Conservation (phyloP, 1,140 invertebrate genomes). For the Potamilus streckersoni region DNA sequence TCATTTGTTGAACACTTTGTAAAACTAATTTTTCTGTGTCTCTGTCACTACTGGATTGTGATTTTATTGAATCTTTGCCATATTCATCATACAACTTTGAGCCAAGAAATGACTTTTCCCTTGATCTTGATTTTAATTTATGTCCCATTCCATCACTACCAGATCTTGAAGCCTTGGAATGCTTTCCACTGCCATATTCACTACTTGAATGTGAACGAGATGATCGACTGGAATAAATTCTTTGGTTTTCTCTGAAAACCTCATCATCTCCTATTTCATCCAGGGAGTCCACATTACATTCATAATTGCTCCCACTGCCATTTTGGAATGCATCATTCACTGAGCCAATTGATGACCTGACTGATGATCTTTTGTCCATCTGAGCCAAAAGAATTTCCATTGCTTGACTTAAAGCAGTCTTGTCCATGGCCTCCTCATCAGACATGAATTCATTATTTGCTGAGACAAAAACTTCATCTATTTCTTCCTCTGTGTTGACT, state of each 20-base stretch:
- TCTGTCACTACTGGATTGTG: slow-evolving; percentile 27
- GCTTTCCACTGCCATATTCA: not conserved
- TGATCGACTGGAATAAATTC: no score
- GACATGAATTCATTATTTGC: slow-evolving; percentile 59
- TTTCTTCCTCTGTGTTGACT: slow-evolving; percentile 28
- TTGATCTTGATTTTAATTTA: slow-evolving; percentile 19
- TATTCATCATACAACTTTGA: not conserved
- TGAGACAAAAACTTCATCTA: slow-evolving; percentile 33
- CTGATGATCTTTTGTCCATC: slow-evolving; percentile 60
- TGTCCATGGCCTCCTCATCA: slow-evolving; percentile 50
- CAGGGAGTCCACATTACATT: slow-evolving; percentile 25
- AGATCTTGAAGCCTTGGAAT: slow-evolving; percentile 17
- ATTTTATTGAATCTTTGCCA: not conserved
- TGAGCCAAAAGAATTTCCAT: slow-evolving; percentile 57
- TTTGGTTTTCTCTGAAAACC: slow-evolving; percentile 25
- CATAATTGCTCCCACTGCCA: not conserved
- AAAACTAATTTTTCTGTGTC: slow-evolving; percentile 47
- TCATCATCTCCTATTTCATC: slow-evolving; percentile 67
- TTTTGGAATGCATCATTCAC: slow-evolving; percentile 27
- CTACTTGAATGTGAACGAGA: not conserved
- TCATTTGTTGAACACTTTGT: slow-evolving; percentile 43
- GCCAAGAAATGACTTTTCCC: not conserved
- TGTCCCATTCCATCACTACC: slow-evolving; percentile 12
- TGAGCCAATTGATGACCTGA: slow-evolving; percentile 16
- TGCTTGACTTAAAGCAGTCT: slow-evolving; percentile 58